A percentile compares a stretch with the other conserved stretches of the same genome.
Evolutionary conservation across 2,797 vertebrate species (phyloP).

Genomic region (Silurus lanzhouensis): DNA sequence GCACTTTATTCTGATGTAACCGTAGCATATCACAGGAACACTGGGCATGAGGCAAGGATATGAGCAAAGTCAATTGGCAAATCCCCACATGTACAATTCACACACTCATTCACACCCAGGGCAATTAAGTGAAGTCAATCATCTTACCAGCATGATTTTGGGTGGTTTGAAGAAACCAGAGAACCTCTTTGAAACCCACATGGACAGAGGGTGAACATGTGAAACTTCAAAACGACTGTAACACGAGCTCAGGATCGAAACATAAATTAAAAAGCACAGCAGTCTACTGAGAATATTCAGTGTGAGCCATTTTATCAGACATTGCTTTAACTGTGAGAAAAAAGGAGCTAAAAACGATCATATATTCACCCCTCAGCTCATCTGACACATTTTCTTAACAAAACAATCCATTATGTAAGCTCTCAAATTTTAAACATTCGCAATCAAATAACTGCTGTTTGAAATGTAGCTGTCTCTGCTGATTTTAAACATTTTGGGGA

Average conservation of each 20-base stretch:
- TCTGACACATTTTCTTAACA: not conserved
- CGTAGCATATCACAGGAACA: not conserved
- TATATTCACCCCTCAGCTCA: not conserved
- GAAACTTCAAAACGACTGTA: not conserved
- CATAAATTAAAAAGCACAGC: not conserved
- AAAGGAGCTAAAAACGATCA: not conserved
- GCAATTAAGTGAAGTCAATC: constrained; percentile 1
- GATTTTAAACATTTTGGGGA: not conserved
- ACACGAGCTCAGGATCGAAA: not conserved
- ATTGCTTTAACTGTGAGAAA: constrained; percentile 1
- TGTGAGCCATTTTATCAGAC: not conserved
- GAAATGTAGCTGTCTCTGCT: not conserved
- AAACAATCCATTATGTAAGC: not conserved
- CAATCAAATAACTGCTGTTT: not conserved
- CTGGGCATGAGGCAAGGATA: not conserved
- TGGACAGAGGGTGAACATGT: not conserved
- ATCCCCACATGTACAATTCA: not conserved
- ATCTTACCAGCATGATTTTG: not conserved
- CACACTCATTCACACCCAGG: not conserved
- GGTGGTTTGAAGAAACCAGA: not conserved
- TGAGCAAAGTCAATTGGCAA: not conserved
- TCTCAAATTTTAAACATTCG: not conserved
- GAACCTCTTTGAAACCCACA: not conserved
- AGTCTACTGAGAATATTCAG: not conserved
- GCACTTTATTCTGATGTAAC: not conserved